These are phyloP conservation scores for Lanius collurio DNA, from an alignment of 2,113 vertebrate genomes.

Conservation along the genomic window DNA sequence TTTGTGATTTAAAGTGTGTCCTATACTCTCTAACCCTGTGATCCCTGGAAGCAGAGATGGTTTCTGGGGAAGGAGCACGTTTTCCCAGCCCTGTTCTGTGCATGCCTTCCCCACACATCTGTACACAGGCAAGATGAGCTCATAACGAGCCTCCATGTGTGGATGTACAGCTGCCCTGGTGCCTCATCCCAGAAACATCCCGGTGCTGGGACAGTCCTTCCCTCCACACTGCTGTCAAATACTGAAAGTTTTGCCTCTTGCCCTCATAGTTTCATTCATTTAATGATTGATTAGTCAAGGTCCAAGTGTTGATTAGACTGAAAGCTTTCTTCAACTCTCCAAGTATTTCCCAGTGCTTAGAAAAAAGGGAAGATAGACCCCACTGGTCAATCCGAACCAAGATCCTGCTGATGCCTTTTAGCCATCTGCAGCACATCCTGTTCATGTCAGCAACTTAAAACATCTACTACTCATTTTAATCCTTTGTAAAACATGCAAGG, in stretches of 20 bases:
- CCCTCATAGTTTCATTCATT: background rate
- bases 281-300: background rate
- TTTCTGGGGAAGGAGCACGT: background rate
- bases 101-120: background rate
- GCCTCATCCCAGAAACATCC: background rate
- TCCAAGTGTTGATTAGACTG: background rate
- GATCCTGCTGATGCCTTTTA: background rate
- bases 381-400: background rate
- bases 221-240: background rate
- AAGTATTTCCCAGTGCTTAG: background rate
- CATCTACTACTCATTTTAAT: background rate
- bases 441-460: background rate
- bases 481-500: background rate
- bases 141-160: rapidly evolving
- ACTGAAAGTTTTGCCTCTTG: background rate
- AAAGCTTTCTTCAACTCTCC: background rate
- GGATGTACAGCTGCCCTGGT: background rate
- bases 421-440: background rate
- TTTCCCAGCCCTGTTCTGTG: background rate
- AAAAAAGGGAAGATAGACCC: background rate
- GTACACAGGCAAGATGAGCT: background rate
- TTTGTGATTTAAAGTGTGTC: background rate
- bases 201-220: background rate
- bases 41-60: background rate
- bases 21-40: background rate